Percentiles rank a stretch among this genome's conserved stretches.
These are phyloP conservation scores for Myocastor coypus DNA, from an alignment of 2,113 vertebrate genomes.

Conservation along the genomic window DNA sequence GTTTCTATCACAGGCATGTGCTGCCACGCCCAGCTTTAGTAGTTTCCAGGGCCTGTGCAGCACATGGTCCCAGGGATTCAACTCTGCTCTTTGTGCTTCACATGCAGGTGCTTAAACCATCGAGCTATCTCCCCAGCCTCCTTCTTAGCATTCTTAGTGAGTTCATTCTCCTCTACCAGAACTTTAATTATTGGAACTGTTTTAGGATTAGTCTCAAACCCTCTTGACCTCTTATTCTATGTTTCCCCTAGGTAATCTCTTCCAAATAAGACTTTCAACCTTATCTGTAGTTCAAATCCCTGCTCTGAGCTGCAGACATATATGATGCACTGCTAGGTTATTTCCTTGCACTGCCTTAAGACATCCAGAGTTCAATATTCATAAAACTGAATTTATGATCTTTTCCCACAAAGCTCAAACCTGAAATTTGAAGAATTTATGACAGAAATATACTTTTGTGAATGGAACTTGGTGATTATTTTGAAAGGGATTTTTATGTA, in stretches of 20 bases:
- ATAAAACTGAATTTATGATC: conserved; percentile 43
- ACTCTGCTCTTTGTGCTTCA: too few species aligned
- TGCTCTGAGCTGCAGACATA: neutral
- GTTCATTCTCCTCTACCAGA: neutral
- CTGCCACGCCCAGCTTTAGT: too few species aligned
- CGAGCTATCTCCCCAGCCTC: too few species aligned
- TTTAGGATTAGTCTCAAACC: neutral
- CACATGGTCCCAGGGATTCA: too few species aligned
- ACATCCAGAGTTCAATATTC: neutral
- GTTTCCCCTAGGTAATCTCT: neutral
- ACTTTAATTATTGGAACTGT: neutral
- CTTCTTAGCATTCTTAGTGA: neutral
- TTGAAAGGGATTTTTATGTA: neutral
- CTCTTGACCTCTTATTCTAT: neutral
- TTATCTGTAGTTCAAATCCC: neutral
- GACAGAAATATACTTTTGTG: neutral
- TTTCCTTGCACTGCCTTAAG: neutral
- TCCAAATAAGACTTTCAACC: neutral
- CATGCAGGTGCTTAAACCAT: too few species aligned
- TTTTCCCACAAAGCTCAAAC: neutral
- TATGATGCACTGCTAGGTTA: neutral
- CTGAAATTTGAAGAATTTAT: conserved; percentile 28
- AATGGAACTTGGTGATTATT: neutral
- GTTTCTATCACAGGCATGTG: too few species aligned
- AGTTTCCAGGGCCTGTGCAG: too few species aligned